Conservation (phyloP, 2,113 vertebrate genomes). For the Phrynosoma platyrhinos region DNA sequence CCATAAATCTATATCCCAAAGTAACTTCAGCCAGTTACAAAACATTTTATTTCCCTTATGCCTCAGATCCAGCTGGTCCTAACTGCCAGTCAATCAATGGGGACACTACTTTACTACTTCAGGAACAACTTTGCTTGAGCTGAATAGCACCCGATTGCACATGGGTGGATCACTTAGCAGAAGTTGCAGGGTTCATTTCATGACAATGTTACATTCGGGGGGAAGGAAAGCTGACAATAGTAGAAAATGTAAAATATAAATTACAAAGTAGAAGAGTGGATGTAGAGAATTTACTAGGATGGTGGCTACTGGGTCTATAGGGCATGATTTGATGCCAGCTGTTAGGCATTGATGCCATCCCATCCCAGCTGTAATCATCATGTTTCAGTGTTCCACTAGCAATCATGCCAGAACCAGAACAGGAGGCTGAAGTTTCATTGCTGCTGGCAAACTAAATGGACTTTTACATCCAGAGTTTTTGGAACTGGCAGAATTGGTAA, state of each 20-base stretch:
- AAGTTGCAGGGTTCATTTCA: neutral
- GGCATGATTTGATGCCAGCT: neutral
- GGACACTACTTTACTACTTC: constrained; percentile 27
- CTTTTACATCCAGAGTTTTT: neutral
- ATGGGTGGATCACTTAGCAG: neutral
- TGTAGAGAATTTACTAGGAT: neutral
- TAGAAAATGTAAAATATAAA: neutral
- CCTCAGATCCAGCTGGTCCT: constrained; percentile 27
- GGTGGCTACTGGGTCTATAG: neutral
- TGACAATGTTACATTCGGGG: neutral
- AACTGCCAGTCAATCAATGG: constrained; percentile 44
- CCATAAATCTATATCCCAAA: constrained; percentile 28
- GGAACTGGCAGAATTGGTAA: neutral
- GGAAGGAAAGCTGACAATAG: neutral
- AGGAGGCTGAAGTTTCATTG: neutral
- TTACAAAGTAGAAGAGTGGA: neutral
- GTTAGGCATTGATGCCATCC: neutral
- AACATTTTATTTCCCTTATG: constrained; percentile 47
- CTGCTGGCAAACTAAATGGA: neutral
- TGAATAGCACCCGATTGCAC: constrained; percentile 15
- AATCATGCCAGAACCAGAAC: neutral
- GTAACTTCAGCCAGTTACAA: constrained; percentile 40
- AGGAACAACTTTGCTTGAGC: constrained; percentile 12
- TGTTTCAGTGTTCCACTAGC: neutral
- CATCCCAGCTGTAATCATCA: neutral